phyloP scores from a whole-genome alignment of 2,888 invertebrate genomes.

The Tridacna gigas region DNA sequence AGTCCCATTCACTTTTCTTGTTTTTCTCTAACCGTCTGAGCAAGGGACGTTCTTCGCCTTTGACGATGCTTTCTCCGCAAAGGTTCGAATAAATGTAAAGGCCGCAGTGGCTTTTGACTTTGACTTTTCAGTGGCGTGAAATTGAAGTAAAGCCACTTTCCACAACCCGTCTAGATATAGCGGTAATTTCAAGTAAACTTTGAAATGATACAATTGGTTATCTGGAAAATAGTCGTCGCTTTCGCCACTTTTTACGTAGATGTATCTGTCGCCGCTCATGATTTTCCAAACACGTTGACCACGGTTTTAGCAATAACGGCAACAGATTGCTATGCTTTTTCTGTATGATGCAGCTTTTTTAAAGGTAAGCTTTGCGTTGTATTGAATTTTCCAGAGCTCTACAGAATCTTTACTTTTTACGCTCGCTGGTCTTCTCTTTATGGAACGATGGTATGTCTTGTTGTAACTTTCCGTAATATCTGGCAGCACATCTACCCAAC shows the following conservation, averaged over 20 bases:
- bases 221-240: constrained; percentile 30
- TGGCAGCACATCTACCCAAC: constrained; percentile 48
- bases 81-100: no score
- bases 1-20: no score
- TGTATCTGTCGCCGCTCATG: no score
- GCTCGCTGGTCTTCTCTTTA: constrained; percentile 44
- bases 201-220: no score
- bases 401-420: no score
- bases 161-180: constrained; percentile 26
- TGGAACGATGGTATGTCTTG: constrained; percentile 49
- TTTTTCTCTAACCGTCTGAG: no score
- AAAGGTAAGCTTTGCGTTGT: no score
- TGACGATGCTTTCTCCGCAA: no score
- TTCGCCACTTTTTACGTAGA: no score
- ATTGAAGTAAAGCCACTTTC: constrained; percentile 34
- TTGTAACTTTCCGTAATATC: constrained; percentile 50
- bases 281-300: constrained; percentile 35
- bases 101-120: constrained; percentile 17
- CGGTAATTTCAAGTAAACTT: constrained; percentile 36
- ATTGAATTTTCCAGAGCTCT: no score
- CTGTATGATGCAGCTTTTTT: not conserved
- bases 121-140: constrained; percentile 30
- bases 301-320: constrained; percentile 7
- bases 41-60: no score
- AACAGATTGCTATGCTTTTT: not conserved